These are phyloP conservation scores for Agrotis ipsilon DNA, from an alignment of 2,888 invertebrate genomes.

Conservation along the genomic window DNA sequence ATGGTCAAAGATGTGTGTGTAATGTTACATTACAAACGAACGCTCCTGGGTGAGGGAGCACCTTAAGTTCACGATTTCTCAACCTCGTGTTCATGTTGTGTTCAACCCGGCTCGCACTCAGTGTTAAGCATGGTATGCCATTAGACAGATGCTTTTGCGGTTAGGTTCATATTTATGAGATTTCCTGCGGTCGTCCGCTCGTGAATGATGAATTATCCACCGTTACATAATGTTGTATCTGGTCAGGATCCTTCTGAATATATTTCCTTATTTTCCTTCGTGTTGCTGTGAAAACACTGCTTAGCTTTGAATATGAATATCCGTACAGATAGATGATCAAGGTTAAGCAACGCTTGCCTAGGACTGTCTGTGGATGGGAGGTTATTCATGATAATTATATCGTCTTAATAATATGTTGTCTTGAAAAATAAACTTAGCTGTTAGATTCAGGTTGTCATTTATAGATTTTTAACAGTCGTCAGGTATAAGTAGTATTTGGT, in stretches of 20 bases:
- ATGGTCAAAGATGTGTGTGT: too few relatives aligned
- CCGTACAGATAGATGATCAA: too few relatives aligned
- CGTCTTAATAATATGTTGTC: too few relatives aligned
- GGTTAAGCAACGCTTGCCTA: too few relatives aligned
- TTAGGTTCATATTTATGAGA: conserved; percentile 54
- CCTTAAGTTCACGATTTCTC: not conserved
- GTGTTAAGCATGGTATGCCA: conserved; percentile 27
- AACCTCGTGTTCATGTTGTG: not conserved
- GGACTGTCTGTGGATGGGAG: too few relatives aligned
- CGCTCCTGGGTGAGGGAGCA: not conserved
- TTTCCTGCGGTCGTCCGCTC: conserved; percentile 39
- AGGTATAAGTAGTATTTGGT: too few relatives aligned
- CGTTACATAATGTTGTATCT: conserved; percentile 25
- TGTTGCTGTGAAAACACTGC: not conserved
- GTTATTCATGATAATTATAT: too few relatives aligned
- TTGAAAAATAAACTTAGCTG: too few relatives aligned
- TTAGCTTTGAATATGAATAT: too few relatives aligned
- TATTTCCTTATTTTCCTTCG: conserved; percentile 11
- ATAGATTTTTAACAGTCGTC: too few relatives aligned
- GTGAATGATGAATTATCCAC: conserved; percentile 54
- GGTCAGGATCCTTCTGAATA: conserved; percentile 22
- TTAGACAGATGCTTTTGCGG: conserved; percentile 41
- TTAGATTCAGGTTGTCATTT: too few relatives aligned
- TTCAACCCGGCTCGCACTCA: conserved; percentile 6
- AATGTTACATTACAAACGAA: too few relatives aligned